Base-by-base conservation (phyloP, 2,113 vertebrate species). In the Rutilus rutilus region DNA sequence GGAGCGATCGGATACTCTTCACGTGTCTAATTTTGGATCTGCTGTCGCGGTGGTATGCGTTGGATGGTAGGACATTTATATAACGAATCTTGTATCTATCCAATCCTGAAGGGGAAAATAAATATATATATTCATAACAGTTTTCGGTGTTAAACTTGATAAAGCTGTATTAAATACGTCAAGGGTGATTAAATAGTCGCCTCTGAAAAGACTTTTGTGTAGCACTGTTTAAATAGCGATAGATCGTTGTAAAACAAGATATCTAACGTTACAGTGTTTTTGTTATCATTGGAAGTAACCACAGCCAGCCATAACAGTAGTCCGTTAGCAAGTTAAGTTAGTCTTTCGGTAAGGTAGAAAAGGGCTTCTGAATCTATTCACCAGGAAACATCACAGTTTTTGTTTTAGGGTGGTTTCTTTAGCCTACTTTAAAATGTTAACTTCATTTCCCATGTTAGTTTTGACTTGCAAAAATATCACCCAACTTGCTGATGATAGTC, bases 1-100 rank as follows among this genome's bases (percentile, higher is more conserved):
- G 17, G 57, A 27, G 21, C 14, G 47, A 23, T 10, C 19, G 87
- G 36, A 67, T 75, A 1, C 36, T 86, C 62, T 74, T 79, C 57
- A 59, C 59, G 47, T 84, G 80, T 45, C 81, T 88, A 6, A 17
- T 88, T 74, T 6, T 86, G 87, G 69, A 81, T 81, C 64, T 86
- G 76, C 59, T 84, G 36, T 75, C 65, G 81, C 69, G 54, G 81
- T 25, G 4, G 47, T 17, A 3, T 57, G 76, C 42, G 11, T 33
- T 80, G 33, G 2, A 65, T 27, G 87, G 87, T 73, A 80, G 12
- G 17, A 19, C 0, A 10, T 80, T 80, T 84, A 25, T 84, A 25
- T 77, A 54, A 77, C 17, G 4, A 54, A 4, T 77, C 25, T 30
- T 77, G 74, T 21, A 33, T 47, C 52, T 25, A 17, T 52, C 6